Percentiles rank a stretch among this genome's conserved stretches.
phyloP scores from a whole-genome alignment of 2,888 invertebrate species.

The Aproaerema taeniolella region DNA sequence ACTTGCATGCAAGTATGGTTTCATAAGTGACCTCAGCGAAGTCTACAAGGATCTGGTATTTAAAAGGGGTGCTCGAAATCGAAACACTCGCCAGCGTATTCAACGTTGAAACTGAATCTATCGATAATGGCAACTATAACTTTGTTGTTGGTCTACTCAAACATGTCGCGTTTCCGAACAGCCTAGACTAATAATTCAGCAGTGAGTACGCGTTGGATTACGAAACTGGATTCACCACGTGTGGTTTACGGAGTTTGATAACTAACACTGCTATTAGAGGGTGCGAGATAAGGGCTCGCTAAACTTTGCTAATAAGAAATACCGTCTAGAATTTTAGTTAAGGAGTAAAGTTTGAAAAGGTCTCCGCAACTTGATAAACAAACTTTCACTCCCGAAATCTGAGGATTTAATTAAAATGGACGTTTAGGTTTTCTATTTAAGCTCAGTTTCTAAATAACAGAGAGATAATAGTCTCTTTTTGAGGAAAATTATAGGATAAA shows the following conservation, averaged over 20 bases:
- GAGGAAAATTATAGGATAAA: no score
- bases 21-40: conserved; percentile 69
- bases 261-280: conserved; percentile 11
- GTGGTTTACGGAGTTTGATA: conserved; percentile 12
- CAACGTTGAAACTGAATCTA: conserved; percentile 22
- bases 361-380: no score
- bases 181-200: background rate
- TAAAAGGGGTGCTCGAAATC: conserved; percentile 32
- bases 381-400: no score
- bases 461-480: no score
- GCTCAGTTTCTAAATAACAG: no score
- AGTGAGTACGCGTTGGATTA: conserved; percentile 5
- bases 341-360: no score
- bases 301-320: conserved; percentile 12
- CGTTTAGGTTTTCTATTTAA: no score
- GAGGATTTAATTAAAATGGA: no score
- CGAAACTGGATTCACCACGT: conserved; percentile 11
- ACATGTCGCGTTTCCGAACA: background rate
- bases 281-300: conserved; percentile 7
- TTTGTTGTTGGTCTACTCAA: no score
- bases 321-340: conserved; percentile 1
- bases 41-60: conserved; percentile 35
- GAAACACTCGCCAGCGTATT: conserved; percentile 33
- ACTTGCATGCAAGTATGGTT: conserved; percentile 27
- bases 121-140: background rate